phyloP scores from a whole-genome alignment of 1,140 invertebrate species.

The Ladona fulva region DNA sequence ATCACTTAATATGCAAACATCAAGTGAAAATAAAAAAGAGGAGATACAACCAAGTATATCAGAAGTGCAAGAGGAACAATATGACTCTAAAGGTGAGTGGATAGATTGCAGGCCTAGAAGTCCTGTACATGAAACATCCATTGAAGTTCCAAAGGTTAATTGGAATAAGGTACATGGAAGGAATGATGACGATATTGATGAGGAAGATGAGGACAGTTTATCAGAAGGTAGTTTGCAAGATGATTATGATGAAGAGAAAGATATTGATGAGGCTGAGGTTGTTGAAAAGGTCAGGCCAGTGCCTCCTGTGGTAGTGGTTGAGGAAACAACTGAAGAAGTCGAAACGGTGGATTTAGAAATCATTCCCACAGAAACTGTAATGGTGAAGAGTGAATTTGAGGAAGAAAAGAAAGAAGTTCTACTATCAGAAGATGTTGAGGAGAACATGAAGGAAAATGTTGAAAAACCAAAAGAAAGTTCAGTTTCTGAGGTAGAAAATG shows the following conservation, averaged over 20 bases:
- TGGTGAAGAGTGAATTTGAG: neutral
- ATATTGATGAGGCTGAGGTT: conserved; percentile 14
- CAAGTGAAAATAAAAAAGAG: neutral
- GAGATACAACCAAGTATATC: neutral
- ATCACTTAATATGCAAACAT: neutral
- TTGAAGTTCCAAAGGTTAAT: conserved; percentile 50
- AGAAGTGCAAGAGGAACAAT: neutral
- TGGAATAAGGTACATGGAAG: conserved; percentile 24
- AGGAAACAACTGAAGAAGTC: neutral
- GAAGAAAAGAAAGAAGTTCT: neutral
- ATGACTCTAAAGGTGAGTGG: neutral
- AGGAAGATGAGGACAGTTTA: conserved; percentile 30
- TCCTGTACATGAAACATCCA: conserved; percentile 50
- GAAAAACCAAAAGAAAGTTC: conserved; percentile 14
- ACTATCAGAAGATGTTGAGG: neutral
- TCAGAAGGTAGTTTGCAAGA: conserved; percentile 28
- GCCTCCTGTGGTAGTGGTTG: neutral
- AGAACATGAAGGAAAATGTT: neutral
- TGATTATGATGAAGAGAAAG: conserved; percentile 6
- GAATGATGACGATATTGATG: conserved; percentile 31
- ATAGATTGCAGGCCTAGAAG: conserved; percentile 41
- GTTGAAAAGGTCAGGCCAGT: neutral
- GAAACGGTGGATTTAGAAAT: neutral
- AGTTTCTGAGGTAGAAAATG: neutral
- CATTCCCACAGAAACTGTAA: neutral